A percentile compares a stretch with the other conserved stretches of the same genome.
These are phyloP conservation scores for Acropora tenuis DNA, from an alignment of 64 coral and sea anemone genomes.

Conservation along the genomic window DNA sequence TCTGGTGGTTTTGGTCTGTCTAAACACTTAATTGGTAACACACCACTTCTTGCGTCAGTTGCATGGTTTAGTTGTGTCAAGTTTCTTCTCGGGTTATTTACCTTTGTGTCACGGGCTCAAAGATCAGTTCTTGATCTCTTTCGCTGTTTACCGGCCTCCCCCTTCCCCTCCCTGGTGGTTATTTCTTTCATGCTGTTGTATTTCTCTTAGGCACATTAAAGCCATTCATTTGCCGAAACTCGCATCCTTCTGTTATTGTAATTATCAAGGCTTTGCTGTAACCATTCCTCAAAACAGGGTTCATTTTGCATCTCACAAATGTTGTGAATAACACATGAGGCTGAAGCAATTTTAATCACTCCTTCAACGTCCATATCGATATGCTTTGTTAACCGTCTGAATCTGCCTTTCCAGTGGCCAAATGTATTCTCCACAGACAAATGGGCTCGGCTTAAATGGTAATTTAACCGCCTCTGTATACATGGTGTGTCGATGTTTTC, in stretches of 20 bases:
- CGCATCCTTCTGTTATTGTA: too few species aligned
- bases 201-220: too few species aligned
- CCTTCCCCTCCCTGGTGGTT: too few species aligned
- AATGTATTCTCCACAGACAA: slow-evolving; percentile 11
- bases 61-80: too few species aligned
- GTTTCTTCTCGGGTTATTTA: too few species aligned
- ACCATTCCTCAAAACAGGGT: slow-evolving; percentile 43
- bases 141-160: too few species aligned
- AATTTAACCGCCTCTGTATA: background rate
- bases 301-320: slow-evolving; percentile 52
- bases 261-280: slow-evolving; percentile 1
- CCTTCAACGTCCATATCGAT: slow-evolving; percentile 44
- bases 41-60: too few species aligned
- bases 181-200: too few species aligned
- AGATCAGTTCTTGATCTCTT: too few species aligned
- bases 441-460: background rate
- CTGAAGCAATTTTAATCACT: slow-evolving; percentile 26
- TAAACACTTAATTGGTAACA: too few species aligned
- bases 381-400: slow-evolving; percentile 53
- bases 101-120: too few species aligned
- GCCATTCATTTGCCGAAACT: background rate
- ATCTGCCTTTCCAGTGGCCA: slow-evolving; percentile 73
- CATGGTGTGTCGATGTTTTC: background rate
- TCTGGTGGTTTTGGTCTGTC: too few species aligned
- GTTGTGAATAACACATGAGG: slow-evolving; percentile 78